Evolutionary conservation across 2,888 invertebrate genomes (phyloP), one percentile per base, ranked within the genome.

Genomic region (Acanthoscelides obtectus): DNA sequence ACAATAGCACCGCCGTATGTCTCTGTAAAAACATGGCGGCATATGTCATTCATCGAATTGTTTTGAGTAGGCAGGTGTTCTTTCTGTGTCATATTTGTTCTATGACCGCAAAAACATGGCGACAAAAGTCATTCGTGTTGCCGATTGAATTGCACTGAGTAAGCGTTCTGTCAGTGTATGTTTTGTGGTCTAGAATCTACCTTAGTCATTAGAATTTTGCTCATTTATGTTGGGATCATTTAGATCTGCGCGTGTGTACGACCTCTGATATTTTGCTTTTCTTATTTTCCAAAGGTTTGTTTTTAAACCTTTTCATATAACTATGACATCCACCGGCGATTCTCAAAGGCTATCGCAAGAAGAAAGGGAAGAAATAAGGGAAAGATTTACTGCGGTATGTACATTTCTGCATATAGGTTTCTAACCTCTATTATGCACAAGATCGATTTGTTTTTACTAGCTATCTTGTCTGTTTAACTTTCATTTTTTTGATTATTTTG

Each of bases 311-410:
- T 45, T 45, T 45, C 45, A 17, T 12, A 6, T 12, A 45, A 45
- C 45, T 66, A 66, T 66, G 66, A 20, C 66, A 6, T 66, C 76
- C 5, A 71, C 73, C 70, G 70, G 78, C 72, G 80, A 80, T 71
- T 77, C 87, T 84, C 86, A 87, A 78, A 88, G 88, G 85, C 85
- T 91, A 82, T 90, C 89, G 73, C 87, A 88, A 72, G 93, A 93
- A 82, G 93, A 94, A 87, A 88, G 90, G 80, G 86, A 90, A 75
- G 94, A 94, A 87, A 90, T 94, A 81, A 88, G 89, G 82, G 93
- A 93, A 86, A 92, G 93, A 83, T 94, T 94, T 83, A 88, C 88
- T 80, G 90, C 90, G 88, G 94, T 94, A 88, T 88, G 88, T 86
- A 75, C 69, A 12, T 45, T 45, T 12, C 1, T 45, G 45, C 6